A percentile compares a stretch with the other conserved stretches of the same genome.
Conservation (phyloP, 2,797 vertebrate genomes). For the Rhincodon typus region DNA sequence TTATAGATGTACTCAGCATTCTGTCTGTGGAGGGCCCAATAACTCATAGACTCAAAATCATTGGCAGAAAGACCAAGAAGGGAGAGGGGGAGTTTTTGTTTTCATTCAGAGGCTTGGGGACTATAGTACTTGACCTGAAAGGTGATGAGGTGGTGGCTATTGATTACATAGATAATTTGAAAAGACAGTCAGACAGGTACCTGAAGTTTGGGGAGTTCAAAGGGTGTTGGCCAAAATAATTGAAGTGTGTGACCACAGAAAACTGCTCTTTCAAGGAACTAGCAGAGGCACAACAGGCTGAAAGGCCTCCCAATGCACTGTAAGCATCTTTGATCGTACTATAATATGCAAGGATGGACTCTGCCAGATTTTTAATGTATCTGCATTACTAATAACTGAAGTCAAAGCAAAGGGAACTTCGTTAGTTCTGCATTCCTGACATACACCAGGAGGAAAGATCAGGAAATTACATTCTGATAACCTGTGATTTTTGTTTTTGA, state of each 20-base stretch:
- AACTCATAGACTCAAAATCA: background rate
- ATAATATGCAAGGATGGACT: background rate
- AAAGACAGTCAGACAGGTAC: background rate
- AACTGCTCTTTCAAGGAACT: background rate
- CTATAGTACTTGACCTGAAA: background rate
- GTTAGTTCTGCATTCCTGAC: background rate
- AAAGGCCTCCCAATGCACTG: background rate
- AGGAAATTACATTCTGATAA: background rate
- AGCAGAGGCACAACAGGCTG: background rate
- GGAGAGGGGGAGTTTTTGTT: background rate
- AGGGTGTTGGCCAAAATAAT: background rate
- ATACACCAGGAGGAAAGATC: background rate
- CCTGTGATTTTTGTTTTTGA: background rate
- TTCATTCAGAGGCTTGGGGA: background rate
- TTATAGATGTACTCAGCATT: background rate
- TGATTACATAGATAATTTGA: background rate
- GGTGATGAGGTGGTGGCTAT: background rate
- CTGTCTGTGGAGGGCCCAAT: background rate
- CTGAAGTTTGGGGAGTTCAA: background rate
- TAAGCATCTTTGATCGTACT: background rate
- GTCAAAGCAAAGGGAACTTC: background rate
- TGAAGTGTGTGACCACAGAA: background rate
- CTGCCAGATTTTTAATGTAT: background rate
- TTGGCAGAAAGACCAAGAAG: background rate
- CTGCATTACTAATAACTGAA: background rate